Conservation (phyloP, 2,888 invertebrate species). For the Dascillus cervinus region DNA sequence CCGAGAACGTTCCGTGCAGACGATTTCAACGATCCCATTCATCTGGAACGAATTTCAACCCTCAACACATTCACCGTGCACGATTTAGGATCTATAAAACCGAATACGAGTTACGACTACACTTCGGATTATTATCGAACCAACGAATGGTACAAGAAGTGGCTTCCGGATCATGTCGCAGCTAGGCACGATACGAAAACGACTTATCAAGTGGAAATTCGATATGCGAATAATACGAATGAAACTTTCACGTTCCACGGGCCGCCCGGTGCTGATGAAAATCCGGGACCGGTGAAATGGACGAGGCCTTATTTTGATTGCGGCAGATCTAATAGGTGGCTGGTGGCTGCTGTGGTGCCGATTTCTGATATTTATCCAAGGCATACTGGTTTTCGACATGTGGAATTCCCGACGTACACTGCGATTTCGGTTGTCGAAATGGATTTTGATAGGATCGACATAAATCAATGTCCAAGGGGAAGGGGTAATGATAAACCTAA, state of each 20-base stretch:
- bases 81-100: constrained; percentile 75
- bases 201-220: constrained; percentile 87
- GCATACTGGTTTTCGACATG: constrained; percentile 85
- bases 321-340: constrained; percentile 90
- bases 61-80: constrained; percentile 82
- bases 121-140: constrained; percentile 83
- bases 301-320: constrained; percentile 95
- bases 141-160: constrained; percentile 88
- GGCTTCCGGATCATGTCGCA: constrained; percentile 80
- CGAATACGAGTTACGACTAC: constrained; percentile 79
- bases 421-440: constrained; percentile 89
- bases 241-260: constrained; percentile 96
- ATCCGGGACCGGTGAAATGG: constrained; percentile 88
- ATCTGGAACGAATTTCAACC: constrained; percentile 89
- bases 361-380: constrained; percentile 93
- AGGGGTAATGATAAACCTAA: constrained; percentile 85
- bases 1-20: constrained; percentile 86
- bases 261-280: constrained; percentile 84
- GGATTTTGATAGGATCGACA: constrained; percentile 94
- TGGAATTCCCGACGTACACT: constrained; percentile 92
- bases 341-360: constrained; percentile 88
- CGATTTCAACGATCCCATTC: constrained; percentile 94
- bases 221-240: constrained; percentile 90
- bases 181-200: constrained; percentile 85
- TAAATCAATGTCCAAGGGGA: constrained; percentile 91